Base-by-base conservation (phyloP, 2,113 vertebrate species). In the Elgaria multicarinata region DNA sequence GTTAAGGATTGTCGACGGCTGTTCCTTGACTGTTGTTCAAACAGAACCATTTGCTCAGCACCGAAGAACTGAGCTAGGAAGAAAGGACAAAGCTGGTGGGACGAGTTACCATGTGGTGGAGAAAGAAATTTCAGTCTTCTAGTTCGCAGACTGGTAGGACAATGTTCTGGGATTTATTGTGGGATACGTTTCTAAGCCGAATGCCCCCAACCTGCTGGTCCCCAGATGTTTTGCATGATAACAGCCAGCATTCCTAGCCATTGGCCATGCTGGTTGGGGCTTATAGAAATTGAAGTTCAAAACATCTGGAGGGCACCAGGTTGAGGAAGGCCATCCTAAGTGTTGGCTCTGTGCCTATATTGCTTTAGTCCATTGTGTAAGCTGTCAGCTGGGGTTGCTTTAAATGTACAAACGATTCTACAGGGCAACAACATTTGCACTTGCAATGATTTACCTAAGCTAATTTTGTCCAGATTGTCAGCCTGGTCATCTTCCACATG, bases 1-100 rank as follows among this genome's bases (percentile, higher is more conserved):
- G 66, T 0, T 0, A 67, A 22, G 20, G 85, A 67, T 24, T 62
- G 28, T 44, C 2, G 39, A 14, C 18, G 1, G 9, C 16, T 74
- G 20, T 74, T 24, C 18, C 71, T 42, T 76, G 46, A 36, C 13
- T 36, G 3, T 42, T 26, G 58, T 9, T 6, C 87, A 10, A 1
- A 24, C n/a, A 87, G 12, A 74, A 42, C 39, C 20, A 71, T 22
- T 76, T 92, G 62, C 74, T 71, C 36, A 24, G 64, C 64, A 9
- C 3, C 69, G 36, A 44, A 36, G 44, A 86, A 33, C 53, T 87
- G 84, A 86, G 87, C 85, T 66, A 76, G 13, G 55, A 13, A 3
- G 0, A 36, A 55, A 80, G 33, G 33, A 20, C 42, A 31, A 71
- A 4, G 42, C 28, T 64, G 13, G 42, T 69, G 0, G 16, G 67